Base-by-base conservation (phyloP, 2,888 invertebrate species). In the Himalopsyche japonica region DNA sequence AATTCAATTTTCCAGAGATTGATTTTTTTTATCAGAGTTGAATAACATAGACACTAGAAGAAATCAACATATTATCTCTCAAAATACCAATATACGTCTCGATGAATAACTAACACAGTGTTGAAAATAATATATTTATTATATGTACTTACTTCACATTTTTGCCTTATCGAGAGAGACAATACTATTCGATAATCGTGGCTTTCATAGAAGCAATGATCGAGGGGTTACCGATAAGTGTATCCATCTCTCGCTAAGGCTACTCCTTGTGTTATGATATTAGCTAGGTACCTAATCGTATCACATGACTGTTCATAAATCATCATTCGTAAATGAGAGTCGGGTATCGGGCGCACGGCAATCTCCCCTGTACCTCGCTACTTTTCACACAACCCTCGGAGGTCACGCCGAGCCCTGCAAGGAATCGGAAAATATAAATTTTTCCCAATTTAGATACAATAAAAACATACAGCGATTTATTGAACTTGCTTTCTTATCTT, bases 231-330 rank as follows among this genome's bases (percentile, higher is more conserved):
- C n/a, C 34, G 37, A 77, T 77, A 77, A 77, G 64, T 70, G 64
- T 70, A 70, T 27, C 64, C 64, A 70, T 6, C 64, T 70, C 27
- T 30, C 5, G 27, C 49, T 57, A 57, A 77, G 32, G 34, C 32
- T 20, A 43, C 43, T 34, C 18, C 34, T 77, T 34, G 43, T 77
- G 77, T n/a, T 77, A 34, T 37, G 34, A 77, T 43, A 70, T 70
- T 27, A 70, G 70, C 20, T 57, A 6, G 57, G 70, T 70, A 79
- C 30, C 47, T 30, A 79, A 79, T 43, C 79, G 30, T 48, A 30
- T 80, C n/a, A 81, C 79, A 84, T 81, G 81, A 81, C 86, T 80
- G 64, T 49, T 76, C 86, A 86, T 86, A 86, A 86, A 86, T 86
- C 86, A 86, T 84, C 78, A 70, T 49, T 76, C 80, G 77, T 82